Base-by-base conservation (phyloP, 2,888 invertebrate species). In the Biston stratarius region DNA sequence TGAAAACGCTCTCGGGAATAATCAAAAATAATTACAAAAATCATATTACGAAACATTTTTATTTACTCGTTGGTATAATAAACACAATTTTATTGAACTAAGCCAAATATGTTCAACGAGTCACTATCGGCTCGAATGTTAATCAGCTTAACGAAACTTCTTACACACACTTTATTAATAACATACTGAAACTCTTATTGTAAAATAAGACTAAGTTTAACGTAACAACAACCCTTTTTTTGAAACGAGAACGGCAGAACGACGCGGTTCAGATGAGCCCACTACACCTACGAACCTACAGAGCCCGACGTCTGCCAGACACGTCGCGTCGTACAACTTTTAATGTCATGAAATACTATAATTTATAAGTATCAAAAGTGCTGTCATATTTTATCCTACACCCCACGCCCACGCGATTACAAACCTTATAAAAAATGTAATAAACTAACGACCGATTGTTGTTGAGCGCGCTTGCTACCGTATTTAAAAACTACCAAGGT, bases 1-100 rank as follows among this genome's bases (percentile, higher is more conserved):
- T 89, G 92, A 90, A 91, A 91, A 83, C 84, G 84, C 77, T 78
- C 82, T 75, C 73, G 84, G 85, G 88, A 82, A 14, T 44, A 33
- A 82, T 88, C 90, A 92, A 92, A 93, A 94, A 93, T 92, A 94
- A 94, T 93, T 92, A 92, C 93, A 93, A 94, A 93, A 94, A 94
- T 91, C 93, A 90, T 92, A 89, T 85, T 92, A 92, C 85, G 90
- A 93, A 94, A 92, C 89, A 86, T 88, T 89, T 92, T 94, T 94
- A 92, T 93, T 94, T 91, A 90, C 89, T 92, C 88, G 90, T 90
- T 87, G 89, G 90, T 92, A 92, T 90, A 89, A 85, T 88, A 92
- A 91, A 93, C 91, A 92, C 92, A 93, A 93, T 91, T 91, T 88
- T 79, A 86, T 86, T 87, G 88, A 90, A 92, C 92, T 85, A 92